Evolutionary conservation across 2,113 vertebrate genomes (phyloP).

Genomic region (Hepsetus odoe): DNA sequence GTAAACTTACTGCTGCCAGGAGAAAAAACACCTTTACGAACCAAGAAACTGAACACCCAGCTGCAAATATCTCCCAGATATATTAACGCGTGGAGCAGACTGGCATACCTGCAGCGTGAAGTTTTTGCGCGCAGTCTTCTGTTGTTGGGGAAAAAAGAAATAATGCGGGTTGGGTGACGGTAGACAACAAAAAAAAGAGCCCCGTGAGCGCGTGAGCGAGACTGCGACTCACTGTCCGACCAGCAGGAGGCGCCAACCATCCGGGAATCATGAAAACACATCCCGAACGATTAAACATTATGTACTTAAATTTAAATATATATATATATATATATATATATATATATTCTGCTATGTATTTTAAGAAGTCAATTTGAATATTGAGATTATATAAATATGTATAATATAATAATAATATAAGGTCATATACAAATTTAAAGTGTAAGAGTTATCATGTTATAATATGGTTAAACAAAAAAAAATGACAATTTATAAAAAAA

Average conservation of each 20-base stretch:
- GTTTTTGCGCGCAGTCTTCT: constrained; percentile 34
- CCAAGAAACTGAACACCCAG: background rate
- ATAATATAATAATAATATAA: too few relatives aligned
- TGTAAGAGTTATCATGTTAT: too few relatives aligned
- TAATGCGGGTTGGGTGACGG: constrained; percentile 34
- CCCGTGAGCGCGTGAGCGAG: constrained; percentile 49
- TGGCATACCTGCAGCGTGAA: constrained; percentile 55
- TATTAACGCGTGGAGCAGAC: background rate
- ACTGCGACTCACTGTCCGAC: constrained; percentile 52
- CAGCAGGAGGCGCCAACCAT: constrained; percentile 57
- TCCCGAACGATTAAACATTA: background rate
- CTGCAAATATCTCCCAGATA: background rate
- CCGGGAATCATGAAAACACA: background rate
- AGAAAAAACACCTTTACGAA: background rate
- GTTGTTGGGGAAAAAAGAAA: background rate
- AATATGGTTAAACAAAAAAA: too few relatives aligned
- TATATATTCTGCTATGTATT: too few relatives aligned
- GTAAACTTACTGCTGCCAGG: constrained; percentile 1
- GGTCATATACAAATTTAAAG: too few relatives aligned
- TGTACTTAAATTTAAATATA: background rate
- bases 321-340: background rate
- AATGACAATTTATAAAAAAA: too few relatives aligned
- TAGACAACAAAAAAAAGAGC: constrained; percentile 57
- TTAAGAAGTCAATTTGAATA: too few relatives aligned
- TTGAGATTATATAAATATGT: too few relatives aligned